A percentile compares a stretch with the other conserved stretches of the same genome.
Conservation (phyloP, 1,140 invertebrate species). For the Diprion similis region DNA sequence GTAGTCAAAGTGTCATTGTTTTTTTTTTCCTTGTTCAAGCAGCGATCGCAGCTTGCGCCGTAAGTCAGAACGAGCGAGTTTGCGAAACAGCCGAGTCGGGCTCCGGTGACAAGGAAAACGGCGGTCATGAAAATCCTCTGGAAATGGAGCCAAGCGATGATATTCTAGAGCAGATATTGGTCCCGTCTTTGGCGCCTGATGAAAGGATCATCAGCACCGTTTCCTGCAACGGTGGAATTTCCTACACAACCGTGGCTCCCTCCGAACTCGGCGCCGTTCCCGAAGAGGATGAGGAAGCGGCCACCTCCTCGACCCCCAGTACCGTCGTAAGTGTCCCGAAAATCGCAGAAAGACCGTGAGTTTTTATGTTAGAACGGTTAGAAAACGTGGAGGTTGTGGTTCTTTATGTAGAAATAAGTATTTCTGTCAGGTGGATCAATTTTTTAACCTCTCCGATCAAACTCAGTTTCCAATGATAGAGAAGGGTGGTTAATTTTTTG, state of each 20-base stretch:
- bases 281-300: slow-evolving; percentile 69
- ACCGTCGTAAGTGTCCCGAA: slow-evolving; percentile 48
- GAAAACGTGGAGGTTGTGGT: background rate
- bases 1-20: too few relatives aligned
- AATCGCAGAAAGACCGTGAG: background rate
- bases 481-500: too few relatives aligned
- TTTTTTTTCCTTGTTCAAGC: too few relatives aligned
- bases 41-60: background rate
- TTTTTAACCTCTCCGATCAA: too few relatives aligned
- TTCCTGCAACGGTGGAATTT: slow-evolving; percentile 39
- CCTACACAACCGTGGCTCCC: slow-evolving; percentile 41
- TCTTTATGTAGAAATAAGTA: too few relatives aligned
- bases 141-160: slow-evolving; percentile 38
- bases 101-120: slow-evolving; percentile 33
- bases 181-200: slow-evolving; percentile 41
- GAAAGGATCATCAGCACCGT: slow-evolving; percentile 42
- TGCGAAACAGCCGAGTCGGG: slow-evolving; percentile 20
- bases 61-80: slow-evolving; percentile 30
- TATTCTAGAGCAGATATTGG: slow-evolving; percentile 43
- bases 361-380: background rate
- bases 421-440: too few relatives aligned
- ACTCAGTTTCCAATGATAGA: too few relatives aligned
- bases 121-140: slow-evolving; percentile 26
- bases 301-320: slow-evolving; percentile 70
- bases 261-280: slow-evolving; percentile 65